Evolutionary conservation across 2,888 invertebrate genomes (phyloP).

Genomic region (Ernsta delagoae): DNA sequence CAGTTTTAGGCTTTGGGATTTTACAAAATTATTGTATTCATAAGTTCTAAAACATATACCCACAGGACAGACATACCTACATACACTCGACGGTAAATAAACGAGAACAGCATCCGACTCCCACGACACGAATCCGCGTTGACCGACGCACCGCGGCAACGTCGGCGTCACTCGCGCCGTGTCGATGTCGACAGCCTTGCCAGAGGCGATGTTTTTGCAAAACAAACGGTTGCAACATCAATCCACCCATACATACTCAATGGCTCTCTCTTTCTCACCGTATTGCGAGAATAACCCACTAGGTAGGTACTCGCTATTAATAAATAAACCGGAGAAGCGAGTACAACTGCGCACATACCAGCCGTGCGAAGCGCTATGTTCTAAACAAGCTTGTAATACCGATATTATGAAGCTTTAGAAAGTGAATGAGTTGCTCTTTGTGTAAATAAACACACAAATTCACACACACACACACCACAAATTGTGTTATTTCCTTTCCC

Average conservation of each 20-base stretch:
- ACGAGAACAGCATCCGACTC: slow-evolving; percentile 58
- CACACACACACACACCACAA: slow-evolving; percentile 3
- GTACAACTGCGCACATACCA: slow-evolving; percentile 16
- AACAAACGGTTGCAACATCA: slow-evolving; percentile 67
- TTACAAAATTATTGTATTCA: no score
- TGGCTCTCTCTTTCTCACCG: slow-evolving; percentile 62
- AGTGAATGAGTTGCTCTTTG: slow-evolving; percentile 26
- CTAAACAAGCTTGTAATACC: slow-evolving; percentile 29
- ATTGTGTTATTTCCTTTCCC: slow-evolving; percentile 15
- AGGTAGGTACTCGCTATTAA: slow-evolving; percentile 43
- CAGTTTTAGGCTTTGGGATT: no score
- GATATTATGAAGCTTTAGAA: slow-evolving; percentile 37
- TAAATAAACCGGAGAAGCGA: slow-evolving; percentile 40
- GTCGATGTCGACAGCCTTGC: slow-evolving; percentile 76
- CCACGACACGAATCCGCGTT: slow-evolving; percentile 48
- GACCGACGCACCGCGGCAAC: neutral
- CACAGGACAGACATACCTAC: no score
- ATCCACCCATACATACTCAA: slow-evolving; percentile 49
- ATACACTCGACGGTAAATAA: no score
- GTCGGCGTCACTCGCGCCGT: slow-evolving; percentile 42
- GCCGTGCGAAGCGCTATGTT: slow-evolving; percentile 23
- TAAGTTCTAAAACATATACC: no score
- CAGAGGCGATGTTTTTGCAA: slow-evolving; percentile 73
- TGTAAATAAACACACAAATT: neutral
- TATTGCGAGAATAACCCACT: slow-evolving; percentile 52